Base-by-base conservation (phyloP, 2,797 vertebrate species). In the Anguilla anguilla region DNA sequence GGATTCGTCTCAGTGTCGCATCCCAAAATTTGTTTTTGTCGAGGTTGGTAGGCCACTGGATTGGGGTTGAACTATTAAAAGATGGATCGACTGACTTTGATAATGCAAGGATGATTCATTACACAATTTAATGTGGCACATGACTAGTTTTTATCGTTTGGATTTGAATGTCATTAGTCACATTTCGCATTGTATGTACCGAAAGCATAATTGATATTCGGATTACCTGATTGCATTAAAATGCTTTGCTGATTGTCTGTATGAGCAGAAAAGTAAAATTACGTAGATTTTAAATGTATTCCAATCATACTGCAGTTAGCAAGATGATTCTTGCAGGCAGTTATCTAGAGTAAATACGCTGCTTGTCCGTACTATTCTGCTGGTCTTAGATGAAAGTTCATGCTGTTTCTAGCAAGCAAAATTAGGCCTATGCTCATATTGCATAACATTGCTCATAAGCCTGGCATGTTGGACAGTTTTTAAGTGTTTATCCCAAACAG, bases 401-500 rank as follows among this genome's bases (percentile, higher is more conserved):
- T 77, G 31, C 72, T 15, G 72, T 77, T 77, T 77, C 6, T 77
- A 17, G 31, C 35, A 43, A 39, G 35, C 11, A 19, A 77, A 77
- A 39, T 17, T 19, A 43, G 72, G 72, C 72, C 72, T 77, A 6
- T 35, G 28, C 28, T 72, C 67, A 39, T 35, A 19, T 77, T 77
- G 72, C 31, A 31, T 77, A 39, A 35, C 6, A 35, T 77, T 77
- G 72, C 72, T 11, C 77, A 6, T 81, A 49, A 81, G 77, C 77
- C 39, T 6, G 22, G 43, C 77, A 49, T 49, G 39, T 46, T 25
- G 25, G 39, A 49, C 77, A 46, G 31, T 46, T 43, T 39, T 85
- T 17, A 28, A 53, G 79, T 67, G 51, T 85, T 61, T 74, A 64
- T 84, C 64, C 25, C 64, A 84, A 87, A 67, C 85, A 72, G 43